Conservation (phyloP, 2,113 vertebrate genomes). For the Tretioscincus oriximinensis region DNA sequence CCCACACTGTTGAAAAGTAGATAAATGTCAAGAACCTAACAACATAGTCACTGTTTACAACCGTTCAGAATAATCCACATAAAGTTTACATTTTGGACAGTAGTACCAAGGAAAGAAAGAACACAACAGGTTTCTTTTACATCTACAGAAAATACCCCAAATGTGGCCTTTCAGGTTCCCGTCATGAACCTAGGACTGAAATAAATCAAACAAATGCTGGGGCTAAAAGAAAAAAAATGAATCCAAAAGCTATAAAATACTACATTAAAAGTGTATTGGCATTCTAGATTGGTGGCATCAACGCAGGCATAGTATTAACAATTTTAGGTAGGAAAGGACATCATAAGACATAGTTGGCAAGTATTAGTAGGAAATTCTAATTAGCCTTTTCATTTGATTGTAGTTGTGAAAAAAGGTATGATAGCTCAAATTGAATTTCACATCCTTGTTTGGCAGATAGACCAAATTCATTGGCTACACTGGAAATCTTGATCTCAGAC, state of each 20-base stretch:
- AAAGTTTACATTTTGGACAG: slow-evolving; percentile 46
- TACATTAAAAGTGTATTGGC: not conserved
- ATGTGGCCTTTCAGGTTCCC: slow-evolving; percentile 17
- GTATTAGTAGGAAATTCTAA: not conserved
- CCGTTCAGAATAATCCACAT: slow-evolving; percentile 39
- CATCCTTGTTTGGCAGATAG: not conserved
- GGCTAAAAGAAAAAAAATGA: slow-evolving; percentile 15
- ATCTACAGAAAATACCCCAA: slow-evolving; percentile 28
- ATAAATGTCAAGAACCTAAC: slow-evolving; percentile 36
- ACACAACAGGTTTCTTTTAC: not conserved
- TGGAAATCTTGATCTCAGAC: not conserved
- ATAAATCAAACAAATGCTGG: slow-evolving; percentile 6
- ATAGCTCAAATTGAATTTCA: not conserved
- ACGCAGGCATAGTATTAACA: too few species aligned
- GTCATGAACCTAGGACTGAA: not conserved
- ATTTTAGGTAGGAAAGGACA: too few species aligned
- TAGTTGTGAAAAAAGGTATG: not conserved
- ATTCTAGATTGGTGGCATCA: not conserved
- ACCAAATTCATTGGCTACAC: not conserved
- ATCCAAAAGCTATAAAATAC: not conserved
- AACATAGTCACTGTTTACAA: slow-evolving; percentile 46
- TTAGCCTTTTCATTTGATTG: not conserved
- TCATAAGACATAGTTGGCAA: not conserved
- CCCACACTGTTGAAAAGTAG: slow-evolving; percentile 26
- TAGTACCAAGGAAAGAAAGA: slow-evolving; percentile 25